Base-by-base conservation (phyloP, 2,797 vertebrate genomes). In the Cirrhinus mrigala region DNA sequence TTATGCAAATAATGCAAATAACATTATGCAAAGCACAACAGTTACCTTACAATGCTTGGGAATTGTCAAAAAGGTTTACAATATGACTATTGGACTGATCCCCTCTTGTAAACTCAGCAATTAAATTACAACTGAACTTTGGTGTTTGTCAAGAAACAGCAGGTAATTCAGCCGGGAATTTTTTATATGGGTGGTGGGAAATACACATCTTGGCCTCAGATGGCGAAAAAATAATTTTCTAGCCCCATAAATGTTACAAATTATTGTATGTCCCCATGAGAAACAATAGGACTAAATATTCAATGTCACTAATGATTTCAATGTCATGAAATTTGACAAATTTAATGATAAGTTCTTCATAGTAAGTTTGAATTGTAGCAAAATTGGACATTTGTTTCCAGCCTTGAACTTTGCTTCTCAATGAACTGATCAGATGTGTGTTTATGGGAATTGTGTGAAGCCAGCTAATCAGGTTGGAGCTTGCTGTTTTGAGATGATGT, bases 401-500 rank as follows among this genome's bases (percentile, higher is more conserved):
- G 62, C 24, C 14, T 64, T 22, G 7, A 3, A 60, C 22, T 24
- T 24, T 12, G 22, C 24, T 60, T 60, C 22, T n/a, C 22, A 24
- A 4, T 60, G 15, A 18, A 68, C 18, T 68, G 64, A 37, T 68
- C 16, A 44, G 22, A 69, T 37, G 18, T 22, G 66, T 37, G 8
- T 69, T 69, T 4, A 12, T 2, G 5, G 33, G 12, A 40, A 70
- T n/a, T 44, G 5, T 22, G 11, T 44, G 33, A 40, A 69, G 66
- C 66, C 66, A 69, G 66, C 68, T 37, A 71, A 24, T 71, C 40
- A 71, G 40, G 12, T 71, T 46, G 12, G 40, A 71, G 69, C 22
- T 71, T 46, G 22, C 20, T 3, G 37, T 70, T 14, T 70, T 44
- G 10, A n/a, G 37, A 37, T 8, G 46, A n/a, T n/a, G 3, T 68